Conservation (phyloP, 2,888 invertebrate species). For the Diarsia rubi region DNA sequence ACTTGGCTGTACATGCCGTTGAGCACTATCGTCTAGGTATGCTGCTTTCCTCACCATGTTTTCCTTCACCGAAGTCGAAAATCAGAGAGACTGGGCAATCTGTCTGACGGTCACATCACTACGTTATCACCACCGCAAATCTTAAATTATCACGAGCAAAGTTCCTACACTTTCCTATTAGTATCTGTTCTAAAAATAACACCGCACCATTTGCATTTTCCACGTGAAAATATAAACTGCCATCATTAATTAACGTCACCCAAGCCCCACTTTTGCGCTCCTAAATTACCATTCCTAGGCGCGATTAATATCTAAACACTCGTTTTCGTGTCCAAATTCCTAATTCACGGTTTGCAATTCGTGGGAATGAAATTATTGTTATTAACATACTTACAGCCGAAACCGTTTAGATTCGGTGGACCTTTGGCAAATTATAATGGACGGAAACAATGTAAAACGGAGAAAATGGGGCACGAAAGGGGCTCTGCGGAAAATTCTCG, state of each 20-base stretch:
- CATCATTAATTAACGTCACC: slow-evolving; percentile 42
- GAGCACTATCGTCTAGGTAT: too few species aligned
- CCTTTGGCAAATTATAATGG: slow-evolving; percentile 39
- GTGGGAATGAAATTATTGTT: slow-evolving; percentile 46
- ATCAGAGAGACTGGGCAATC: too few species aligned
- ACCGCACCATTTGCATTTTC: slow-evolving; percentile 13
- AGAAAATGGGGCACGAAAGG: slow-evolving; percentile 30
- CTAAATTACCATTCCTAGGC: slow-evolving; percentile 38
- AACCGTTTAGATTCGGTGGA: slow-evolving; percentile 30
- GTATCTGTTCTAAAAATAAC: neutral
- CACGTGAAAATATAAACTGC: slow-evolving; percentile 24
- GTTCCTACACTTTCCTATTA: neutral
- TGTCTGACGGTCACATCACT: too few species aligned
- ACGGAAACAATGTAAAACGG: slow-evolving; percentile 37
- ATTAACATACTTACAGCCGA: slow-evolving; percentile 33
- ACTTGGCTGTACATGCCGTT: too few species aligned
- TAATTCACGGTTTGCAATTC: slow-evolving; percentile 42
- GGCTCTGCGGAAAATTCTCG: slow-evolving; percentile 27
- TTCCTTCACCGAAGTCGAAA: too few species aligned
- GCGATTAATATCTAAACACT: slow-evolving; percentile 60
- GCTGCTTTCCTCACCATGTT: too few species aligned
- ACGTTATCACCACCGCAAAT: neutral
- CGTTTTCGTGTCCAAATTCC: slow-evolving; percentile 48
- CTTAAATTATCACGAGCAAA: neutral
- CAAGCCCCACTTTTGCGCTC: slow-evolving; percentile 34